A percentile compares a stretch with the other conserved stretches of the same genome.
Evolutionary conservation across 2,797 vertebrate genomes (phyloP).

Genomic region (Aphelocoma californica): DNA sequence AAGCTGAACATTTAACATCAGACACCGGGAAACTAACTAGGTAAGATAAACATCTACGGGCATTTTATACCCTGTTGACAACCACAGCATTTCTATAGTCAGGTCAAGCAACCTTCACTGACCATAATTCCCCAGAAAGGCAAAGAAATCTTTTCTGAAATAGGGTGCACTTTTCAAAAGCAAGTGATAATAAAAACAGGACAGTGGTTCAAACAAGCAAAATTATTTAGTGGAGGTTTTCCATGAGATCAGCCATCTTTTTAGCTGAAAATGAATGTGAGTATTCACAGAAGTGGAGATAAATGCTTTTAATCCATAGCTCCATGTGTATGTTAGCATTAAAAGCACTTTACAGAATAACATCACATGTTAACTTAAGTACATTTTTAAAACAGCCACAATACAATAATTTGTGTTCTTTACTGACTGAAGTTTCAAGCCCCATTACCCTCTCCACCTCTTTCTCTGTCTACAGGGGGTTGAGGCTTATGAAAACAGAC

Average conservation of each 20-base stretch:
- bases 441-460: slow-evolving; percentile 21
- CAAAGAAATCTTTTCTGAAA: neutral
- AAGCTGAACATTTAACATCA: neutral
- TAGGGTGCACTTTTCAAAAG: neutral
- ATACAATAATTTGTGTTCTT: slow-evolving; percentile 32
- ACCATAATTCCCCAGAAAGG: neutral
- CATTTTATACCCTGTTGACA: neutral
- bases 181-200: slow-evolving; percentile 3
- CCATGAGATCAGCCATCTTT: neutral
- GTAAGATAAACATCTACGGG: neutral
- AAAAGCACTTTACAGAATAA: slow-evolving; percentile 34
- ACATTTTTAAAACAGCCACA: slow-evolving; percentile 15
- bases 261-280: neutral
- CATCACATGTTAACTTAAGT: neutral
- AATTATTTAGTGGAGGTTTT: slow-evolving; percentile 20
- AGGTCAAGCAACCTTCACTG: neutral
- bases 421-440: slow-evolving; percentile 24
- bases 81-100: neutral
- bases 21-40: neutral
- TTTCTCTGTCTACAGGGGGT: neutral
- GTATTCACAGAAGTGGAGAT: slow-evolving; percentile 8
- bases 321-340: slow-evolving; percentile 12
- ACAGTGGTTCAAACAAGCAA: neutral
- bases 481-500: slow-evolving; percentile 3
- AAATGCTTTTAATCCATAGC: slow-evolving; percentile 47